Percentiles rank a stretch among this genome's conserved stretches.
These are phyloP conservation scores for Podocnemis expansa DNA, from an alignment of 2,113 vertebrate species.

Conservation along the genomic window DNA sequence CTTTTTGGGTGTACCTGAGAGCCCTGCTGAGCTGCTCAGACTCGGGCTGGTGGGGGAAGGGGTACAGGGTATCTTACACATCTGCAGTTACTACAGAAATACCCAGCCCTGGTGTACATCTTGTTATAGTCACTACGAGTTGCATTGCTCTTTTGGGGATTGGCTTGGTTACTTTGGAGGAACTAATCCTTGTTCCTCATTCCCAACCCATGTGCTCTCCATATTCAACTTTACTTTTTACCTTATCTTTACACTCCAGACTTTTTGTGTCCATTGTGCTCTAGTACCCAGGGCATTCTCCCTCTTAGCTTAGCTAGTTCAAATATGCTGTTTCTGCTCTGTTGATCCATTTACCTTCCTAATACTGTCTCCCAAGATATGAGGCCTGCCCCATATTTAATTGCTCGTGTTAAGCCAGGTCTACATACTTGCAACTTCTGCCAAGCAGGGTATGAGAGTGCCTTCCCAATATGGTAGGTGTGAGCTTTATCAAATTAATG, in stretches of 20 bases:
- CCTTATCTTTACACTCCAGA: not conserved
- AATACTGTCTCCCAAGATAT: not conserved
- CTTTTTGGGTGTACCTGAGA: not conserved
- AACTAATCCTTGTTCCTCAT: not conserved
- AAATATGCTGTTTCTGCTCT: not conserved
- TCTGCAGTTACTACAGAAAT: not conserved
- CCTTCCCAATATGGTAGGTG: not conserved
- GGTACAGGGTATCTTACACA: not conserved
- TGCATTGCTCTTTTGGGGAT: not conserved
- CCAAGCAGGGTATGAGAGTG: rapidly evolving
- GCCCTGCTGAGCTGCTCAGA: not conserved
- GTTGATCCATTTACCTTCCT: not conserved
- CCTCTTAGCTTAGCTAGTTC: not conserved
- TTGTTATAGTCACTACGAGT: not conserved
- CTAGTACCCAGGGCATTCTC: not conserved
- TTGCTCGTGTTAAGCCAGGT: not conserved
- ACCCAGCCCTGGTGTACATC: not conserved
- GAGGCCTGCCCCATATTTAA: not conserved
- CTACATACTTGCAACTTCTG: not conserved
- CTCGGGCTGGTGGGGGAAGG: too few species aligned
- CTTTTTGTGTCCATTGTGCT: not conserved
- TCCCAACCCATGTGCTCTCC: not conserved
- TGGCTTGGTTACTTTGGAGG: not conserved
- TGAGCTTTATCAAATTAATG: not conserved
- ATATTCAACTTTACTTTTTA: not conserved